Base-by-base conservation (phyloP, 1,140 invertebrate genomes). In the Yoshiicerus persimilis region DNA sequence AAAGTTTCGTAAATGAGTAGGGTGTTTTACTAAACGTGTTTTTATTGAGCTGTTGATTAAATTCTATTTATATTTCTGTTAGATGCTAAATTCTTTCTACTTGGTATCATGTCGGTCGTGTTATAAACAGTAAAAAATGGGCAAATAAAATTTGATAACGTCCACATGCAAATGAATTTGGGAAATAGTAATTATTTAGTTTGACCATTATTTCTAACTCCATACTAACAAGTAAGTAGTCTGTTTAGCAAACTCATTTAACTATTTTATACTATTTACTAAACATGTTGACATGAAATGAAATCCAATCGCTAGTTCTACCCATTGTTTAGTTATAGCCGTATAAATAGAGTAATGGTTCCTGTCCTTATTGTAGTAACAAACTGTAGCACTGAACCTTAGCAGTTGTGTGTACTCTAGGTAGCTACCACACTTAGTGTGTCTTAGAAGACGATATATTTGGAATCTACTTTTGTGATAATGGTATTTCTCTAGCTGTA, bases 71-170 rank as follows among this genome's bases (percentile, higher is more conserved):
- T n/a, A n/a, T n/a, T n/a, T 56, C 47, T 56, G 47, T 56, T 80
- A 80, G 32, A 32, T 80, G 34, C 75, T 36, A 80, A 20, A 34
- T 80, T 34, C 34, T 80, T 36, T 70, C 23, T 70, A 70, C 23
- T 36, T 80, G 13, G 16, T 80, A 34, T 36, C 32, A 34, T 80
- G 75, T 80, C 75, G 75, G 38, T 38, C 32, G 75, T 80, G 70
- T 77, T 77, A 80, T 80, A 20, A 38, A 36, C 27, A 80, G 75
- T 13, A 38, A 38, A n/a, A 80, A 80, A 87, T 75, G 64, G 86
- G 70, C 64, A 39, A 87, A 87, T 87, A 87, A 87, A 87, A 77
- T 75, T 87, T 87, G 70, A 87, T 87, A 77, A 86, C 70, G 86
- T 87, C 86, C 86, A 32, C 39, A 84, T 56, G 23, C 75, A n/a